Evolutionary conservation across 2,888 invertebrate species (phyloP).

Genomic region (Melanophora roralis): DNA sequence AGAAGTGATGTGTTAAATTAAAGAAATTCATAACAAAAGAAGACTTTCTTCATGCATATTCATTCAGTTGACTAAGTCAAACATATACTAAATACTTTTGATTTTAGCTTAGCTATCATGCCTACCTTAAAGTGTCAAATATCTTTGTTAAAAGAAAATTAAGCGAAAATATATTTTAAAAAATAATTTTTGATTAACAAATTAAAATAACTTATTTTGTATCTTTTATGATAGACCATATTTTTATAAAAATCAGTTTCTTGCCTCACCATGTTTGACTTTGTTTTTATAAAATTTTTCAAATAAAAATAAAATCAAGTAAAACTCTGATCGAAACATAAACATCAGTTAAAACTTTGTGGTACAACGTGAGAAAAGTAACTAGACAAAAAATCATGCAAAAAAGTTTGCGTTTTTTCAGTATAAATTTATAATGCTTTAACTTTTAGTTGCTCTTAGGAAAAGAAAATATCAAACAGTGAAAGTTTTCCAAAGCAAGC

Average conservation of each 20-base stretch:
- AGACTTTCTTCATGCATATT: too few species aligned
- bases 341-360: constrained; percentile 22
- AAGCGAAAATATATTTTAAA: too few species aligned
- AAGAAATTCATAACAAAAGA: too few species aligned
- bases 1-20: background rate
- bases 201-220: too few species aligned
- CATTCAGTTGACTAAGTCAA: too few species aligned
- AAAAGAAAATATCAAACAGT: background rate
- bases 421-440: background rate
- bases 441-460: constrained; percentile 9
- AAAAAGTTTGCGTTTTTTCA: background rate
- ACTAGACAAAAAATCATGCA: constrained; percentile 31
- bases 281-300: background rate
- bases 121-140: too few species aligned
- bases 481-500: constrained; percentile 35
- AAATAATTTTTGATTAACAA: too few species aligned
- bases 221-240: too few species aligned
- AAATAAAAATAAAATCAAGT: constrained; percentile 4
- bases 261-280: background rate
- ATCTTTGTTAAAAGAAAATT: too few species aligned
- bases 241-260: background rate
- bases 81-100: too few species aligned
- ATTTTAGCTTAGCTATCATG: too few species aligned
- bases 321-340: constrained; percentile 24
- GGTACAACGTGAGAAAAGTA: background rate